Conservation (phyloP, 2,797 vertebrate genomes). For the Allenopithecus nigroviridis region DNA sequence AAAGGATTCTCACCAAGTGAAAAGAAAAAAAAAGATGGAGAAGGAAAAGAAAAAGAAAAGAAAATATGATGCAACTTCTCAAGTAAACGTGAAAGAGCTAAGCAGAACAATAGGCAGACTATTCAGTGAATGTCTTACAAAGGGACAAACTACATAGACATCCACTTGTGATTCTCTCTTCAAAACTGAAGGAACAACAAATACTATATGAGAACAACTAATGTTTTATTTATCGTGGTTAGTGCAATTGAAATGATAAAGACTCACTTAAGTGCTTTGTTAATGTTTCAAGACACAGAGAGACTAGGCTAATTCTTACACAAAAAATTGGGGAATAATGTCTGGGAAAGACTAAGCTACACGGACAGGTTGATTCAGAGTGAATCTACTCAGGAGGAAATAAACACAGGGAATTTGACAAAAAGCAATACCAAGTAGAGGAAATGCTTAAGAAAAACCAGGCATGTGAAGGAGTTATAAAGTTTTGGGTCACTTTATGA, state of each 20-base stretch:
- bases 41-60: neutral
- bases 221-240: neutral
- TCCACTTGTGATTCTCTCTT: neutral
- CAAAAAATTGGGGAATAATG: neutral
- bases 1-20: neutral
- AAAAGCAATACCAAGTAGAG: neutral
- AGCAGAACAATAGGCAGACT: neutral
- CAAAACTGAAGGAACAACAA: neutral
- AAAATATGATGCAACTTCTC: neutral
- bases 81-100: neutral
- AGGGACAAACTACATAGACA: neutral
- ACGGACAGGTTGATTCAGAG: neutral
- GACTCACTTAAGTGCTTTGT: neutral
- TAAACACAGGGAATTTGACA: neutral
- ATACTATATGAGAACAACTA: neutral
- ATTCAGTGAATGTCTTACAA: neutral
- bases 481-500: neutral
- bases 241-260: neutral
- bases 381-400: neutral
- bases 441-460: neutral
- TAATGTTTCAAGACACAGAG: neutral
- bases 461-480: neutral
- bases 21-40: neutral
- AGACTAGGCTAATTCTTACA: neutral
- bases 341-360: neutral